These are phyloP conservation scores for Paelopatides confundens DNA, from an alignment of 53 echinoderm and acorn worm genomes.

Conservation along the genomic window DNA sequence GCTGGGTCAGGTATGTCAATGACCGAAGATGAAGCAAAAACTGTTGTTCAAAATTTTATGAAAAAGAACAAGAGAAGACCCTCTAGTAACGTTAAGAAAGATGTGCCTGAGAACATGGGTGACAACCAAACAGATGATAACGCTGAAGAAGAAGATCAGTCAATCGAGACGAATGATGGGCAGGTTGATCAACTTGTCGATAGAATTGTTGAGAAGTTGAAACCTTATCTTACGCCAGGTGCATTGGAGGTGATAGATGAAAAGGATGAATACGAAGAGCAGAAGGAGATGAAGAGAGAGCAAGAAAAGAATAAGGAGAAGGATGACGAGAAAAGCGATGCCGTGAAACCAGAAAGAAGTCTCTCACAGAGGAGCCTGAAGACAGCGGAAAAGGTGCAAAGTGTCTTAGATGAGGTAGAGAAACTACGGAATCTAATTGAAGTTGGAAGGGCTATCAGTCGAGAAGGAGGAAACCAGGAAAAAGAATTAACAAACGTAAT, in stretches of 20 bases:
- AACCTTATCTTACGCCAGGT: conserved; percentile 6
- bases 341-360: background rate
- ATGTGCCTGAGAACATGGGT: background rate
- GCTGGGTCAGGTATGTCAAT: conserved; percentile 29
- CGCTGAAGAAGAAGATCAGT: background rate
- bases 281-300: no score
- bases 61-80: background rate
- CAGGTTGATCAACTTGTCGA: conserved; percentile 31
- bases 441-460: background rate
- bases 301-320: background rate
- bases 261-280: background rate
- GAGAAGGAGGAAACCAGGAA: conserved; percentile 3
- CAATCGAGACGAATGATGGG: background rate
- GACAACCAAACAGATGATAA: background rate
- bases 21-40: conserved; percentile 36
- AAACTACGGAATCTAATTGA: conserved; percentile 26
- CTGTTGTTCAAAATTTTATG: conserved; percentile 10
- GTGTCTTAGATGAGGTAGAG: conserved; percentile 15
- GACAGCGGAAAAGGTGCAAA: conserved; percentile 39
- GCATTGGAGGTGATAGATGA: conserved; percentile 35
- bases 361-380: conserved; percentile 22
- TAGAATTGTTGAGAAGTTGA: conserved; percentile 28
- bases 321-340: background rate
- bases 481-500: conserved; percentile 24
- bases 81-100: background rate